phyloP scores from a whole-genome alignment of 2,113 vertebrate genomes.

The Butorides virescens region DNA sequence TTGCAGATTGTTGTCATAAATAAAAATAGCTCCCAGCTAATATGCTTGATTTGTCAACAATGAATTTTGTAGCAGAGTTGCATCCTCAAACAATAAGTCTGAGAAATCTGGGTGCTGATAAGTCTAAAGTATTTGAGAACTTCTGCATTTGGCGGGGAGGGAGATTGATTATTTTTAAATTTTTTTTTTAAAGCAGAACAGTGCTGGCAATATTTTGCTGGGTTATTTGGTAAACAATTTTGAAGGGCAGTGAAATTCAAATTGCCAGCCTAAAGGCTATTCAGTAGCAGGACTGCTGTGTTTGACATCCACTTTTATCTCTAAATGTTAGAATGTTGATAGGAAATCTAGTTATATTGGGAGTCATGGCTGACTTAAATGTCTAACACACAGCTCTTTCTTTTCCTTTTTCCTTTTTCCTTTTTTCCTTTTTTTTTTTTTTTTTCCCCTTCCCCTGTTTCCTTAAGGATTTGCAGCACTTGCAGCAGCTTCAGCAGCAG shows the following conservation, averaged over 20 bases:
- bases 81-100: neutral
- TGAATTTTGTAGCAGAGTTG: neutral
- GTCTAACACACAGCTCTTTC: conserved; percentile 49
- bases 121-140: neutral
- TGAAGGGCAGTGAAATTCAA: neutral
- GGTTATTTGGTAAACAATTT: neutral
- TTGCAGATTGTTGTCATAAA: neutral
- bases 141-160: neutral
- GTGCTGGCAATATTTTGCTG: neutral
- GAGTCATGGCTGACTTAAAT: neutral
- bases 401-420: neutral
- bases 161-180: neutral
- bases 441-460: neutral
- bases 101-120: neutral
- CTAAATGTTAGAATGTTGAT: neutral
- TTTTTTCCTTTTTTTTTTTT: neutral
- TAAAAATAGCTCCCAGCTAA: neutral
- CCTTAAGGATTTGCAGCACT: conserved; percentile 82
- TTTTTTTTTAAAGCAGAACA: neutral
- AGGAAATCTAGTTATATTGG: neutral
- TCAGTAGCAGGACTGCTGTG: neutral
- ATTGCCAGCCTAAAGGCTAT: neutral
- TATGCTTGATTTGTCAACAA: neutral
- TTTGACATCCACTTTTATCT: neutral
- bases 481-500: conserved; percentile 93